These are phyloP conservation scores for Paraescarpia echinospica DNA, from an alignment of 1,140 invertebrate genomes.

Conservation along the genomic window DNA sequence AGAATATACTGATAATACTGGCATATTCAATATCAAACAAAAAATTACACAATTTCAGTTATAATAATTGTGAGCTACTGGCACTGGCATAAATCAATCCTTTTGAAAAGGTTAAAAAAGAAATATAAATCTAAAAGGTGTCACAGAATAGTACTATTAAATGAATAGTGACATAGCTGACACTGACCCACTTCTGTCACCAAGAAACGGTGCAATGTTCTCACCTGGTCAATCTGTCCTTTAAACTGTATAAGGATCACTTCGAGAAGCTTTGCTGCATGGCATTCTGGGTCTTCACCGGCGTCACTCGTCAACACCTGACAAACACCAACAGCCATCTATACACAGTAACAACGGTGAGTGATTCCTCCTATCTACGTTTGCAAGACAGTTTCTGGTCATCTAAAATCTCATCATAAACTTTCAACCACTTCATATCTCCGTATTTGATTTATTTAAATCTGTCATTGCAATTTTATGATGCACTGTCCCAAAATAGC, in stretches of 20 bases:
- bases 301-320: conserved; percentile 74
- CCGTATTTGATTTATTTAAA: too few species aligned
- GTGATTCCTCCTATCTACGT: background rate
- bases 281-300: conserved; percentile 93
- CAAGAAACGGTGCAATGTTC: conserved; percentile 14
- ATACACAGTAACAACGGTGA: background rate
- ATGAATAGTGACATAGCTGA: background rate
- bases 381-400: background rate
- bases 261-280: conserved; percentile 96
- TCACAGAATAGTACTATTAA: too few species aligned
- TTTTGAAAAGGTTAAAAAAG: too few species aligned
- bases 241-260: conserved; percentile 93
- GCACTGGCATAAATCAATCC: too few species aligned
- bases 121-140: too few species aligned
- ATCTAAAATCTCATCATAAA: background rate
- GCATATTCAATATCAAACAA: too few species aligned
- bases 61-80: too few species aligned
- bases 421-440: too few species aligned
- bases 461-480: background rate
- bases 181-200: background rate
- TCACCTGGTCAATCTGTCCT: conserved; percentile 67
- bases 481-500: background rate
- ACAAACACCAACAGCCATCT: conserved; percentile 16
- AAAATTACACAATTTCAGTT: too few species aligned
- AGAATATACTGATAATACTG: too few species aligned